phyloP scores from a whole-genome alignment of 2,797 vertebrate species.

The Margarornis squamiger region DNA sequence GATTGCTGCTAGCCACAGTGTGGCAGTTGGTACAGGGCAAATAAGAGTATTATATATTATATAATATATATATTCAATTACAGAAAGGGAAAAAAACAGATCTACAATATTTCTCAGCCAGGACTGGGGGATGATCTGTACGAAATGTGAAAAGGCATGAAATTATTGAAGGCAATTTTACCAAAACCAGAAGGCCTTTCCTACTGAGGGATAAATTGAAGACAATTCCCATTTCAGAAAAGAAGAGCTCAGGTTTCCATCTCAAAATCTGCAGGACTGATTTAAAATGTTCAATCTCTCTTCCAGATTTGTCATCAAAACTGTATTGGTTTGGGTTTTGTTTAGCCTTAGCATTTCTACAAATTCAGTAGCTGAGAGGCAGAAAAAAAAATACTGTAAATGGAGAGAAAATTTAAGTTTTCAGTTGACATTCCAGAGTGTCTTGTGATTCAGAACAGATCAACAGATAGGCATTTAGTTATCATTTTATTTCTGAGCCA shows the following conservation, averaged over 20 bases:
- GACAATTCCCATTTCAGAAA: background rate
- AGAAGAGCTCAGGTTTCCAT: background rate
- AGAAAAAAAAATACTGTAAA: background rate
- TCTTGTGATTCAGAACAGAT: background rate
- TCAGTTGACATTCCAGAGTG: background rate
- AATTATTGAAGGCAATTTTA: background rate
- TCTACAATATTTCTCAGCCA: background rate
- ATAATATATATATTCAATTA: background rate
- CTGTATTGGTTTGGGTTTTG: background rate
- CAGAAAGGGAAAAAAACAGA: background rate
- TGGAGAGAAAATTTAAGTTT: background rate
- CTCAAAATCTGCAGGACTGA: background rate
- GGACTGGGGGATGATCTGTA: background rate
- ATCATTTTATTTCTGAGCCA: background rate
- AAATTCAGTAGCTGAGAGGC: background rate
- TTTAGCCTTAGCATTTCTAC: background rate
- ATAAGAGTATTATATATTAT: no score
- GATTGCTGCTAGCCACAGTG: background rate
- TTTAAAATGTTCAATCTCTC: background rate
- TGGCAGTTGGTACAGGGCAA: background rate
- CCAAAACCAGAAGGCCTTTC: background rate
- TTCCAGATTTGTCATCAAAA: background rate
- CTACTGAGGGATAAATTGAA: background rate
- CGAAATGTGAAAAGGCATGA: background rate
- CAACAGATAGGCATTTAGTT: background rate